Evolutionary conservation across 2,888 invertebrate genomes (phyloP).

Genomic region (Muscina levida): DNA sequence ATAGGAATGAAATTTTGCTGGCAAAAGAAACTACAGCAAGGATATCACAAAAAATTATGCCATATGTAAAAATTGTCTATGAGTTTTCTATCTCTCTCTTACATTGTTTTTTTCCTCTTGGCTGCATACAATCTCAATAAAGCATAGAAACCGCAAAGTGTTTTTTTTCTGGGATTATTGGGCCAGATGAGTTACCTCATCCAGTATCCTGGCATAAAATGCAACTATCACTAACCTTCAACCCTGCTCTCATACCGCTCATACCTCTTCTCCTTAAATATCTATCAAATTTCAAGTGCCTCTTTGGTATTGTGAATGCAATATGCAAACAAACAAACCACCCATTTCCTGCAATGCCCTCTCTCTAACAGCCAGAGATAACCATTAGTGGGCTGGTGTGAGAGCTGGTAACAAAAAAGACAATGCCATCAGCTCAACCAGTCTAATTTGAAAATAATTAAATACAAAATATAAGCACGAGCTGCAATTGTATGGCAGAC

Average conservation of each 20-base stretch:
- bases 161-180: conserved; percentile 46
- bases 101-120: not conserved
- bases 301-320: not conserved
- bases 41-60: conserved; percentile 42
- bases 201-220: not conserved
- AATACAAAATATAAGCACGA: conserved; percentile 42
- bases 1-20: conserved; percentile 28
- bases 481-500: not conserved
- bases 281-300: conserved; percentile 35
- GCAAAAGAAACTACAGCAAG: not conserved
- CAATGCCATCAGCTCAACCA: conserved; percentile 37
- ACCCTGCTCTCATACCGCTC: not conserved
- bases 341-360: conserved; percentile 39
- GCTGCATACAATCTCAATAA: conserved; percentile 2
- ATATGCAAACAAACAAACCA: conserved; percentile 18
- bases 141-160: conserved; percentile 57
- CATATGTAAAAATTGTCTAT: conserved; percentile 61
- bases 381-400: no score
- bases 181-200: conserved; percentile 57
- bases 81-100: no score
- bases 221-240: not conserved
- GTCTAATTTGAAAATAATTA: conserved; percentile 67
- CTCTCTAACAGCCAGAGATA: no score
- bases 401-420: conserved; percentile 21
- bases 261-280: no score